A percentile compares a stretch with the other conserved stretches of the same genome.
Conservation (phyloP, 2,113 vertebrate genomes). For the Bubo bubo region DNA sequence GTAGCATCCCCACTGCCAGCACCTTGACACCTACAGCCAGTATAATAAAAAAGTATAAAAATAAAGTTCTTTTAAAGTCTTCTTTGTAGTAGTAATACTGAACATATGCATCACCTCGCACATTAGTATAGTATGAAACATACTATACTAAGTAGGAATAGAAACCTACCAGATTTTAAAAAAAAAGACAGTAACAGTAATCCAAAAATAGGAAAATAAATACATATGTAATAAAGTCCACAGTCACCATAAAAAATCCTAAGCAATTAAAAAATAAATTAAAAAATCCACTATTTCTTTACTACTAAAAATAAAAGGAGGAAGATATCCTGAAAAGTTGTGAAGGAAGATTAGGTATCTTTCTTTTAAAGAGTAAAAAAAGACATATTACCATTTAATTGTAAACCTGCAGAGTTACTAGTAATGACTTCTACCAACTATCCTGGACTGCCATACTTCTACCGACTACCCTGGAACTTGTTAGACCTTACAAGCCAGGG, state of each 20-base stretch:
- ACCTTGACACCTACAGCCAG: neutral
- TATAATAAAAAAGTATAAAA: neutral
- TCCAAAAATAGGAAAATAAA: neutral
- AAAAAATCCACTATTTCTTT: neutral
- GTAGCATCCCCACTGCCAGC: neutral
- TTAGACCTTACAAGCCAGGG: neutral
- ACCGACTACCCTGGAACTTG: neutral
- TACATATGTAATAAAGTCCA: neutral
- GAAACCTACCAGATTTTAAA: neutral
- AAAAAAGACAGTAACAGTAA: neutral
- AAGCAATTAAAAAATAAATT: too few species aligned
- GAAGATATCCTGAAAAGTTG: neutral
- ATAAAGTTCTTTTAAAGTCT: neutral
- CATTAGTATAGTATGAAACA: neutral
- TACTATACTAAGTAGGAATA: neutral
- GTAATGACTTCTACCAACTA: neutral
- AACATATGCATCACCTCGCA: neutral
- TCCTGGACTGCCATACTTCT: neutral
- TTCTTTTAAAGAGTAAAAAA: neutral
- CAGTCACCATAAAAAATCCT: neutral
- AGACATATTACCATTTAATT: neutral
- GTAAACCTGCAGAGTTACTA: neutral
- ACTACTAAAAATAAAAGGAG: neutral
- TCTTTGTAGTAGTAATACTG: neutral
- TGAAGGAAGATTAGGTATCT: neutral